These are phyloP conservation scores for Mnemiopsis leidyi DNA, from an alignment of 37 sponge, comb jelly and placozoan genomes.

Conservation along the genomic window DNA sequence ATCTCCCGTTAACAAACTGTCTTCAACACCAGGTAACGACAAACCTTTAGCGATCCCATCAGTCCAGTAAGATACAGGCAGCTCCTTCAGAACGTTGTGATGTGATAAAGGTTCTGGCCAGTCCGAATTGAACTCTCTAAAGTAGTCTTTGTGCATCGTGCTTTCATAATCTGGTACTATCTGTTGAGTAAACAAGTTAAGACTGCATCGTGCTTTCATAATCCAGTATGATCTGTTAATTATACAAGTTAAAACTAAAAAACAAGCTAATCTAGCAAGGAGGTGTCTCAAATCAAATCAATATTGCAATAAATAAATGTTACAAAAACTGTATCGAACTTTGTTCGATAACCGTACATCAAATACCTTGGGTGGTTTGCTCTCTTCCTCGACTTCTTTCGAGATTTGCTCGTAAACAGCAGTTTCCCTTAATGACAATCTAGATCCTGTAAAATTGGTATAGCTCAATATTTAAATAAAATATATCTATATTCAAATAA, in stretches of 20 bases:
- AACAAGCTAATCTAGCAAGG: too few species aligned
- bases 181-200: too few species aligned
- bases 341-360: too few species aligned
- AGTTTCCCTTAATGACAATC: background rate
- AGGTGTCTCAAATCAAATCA: too few species aligned
- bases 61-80: slow-evolving; percentile 62
- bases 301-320: too few species aligned
- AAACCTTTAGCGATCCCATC: slow-evolving; percentile 42
- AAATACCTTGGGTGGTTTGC: slow-evolving; percentile 7
- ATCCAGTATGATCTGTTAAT: too few species aligned
- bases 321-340: too few species aligned
- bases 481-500: too few species aligned
- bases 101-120: slow-evolving; percentile 48
- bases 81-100: slow-evolving; percentile 47
- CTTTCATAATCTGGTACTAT: slow-evolving; percentile 44
- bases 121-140: background rate
- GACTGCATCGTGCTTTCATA: too few species aligned
- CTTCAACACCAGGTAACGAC: background rate
- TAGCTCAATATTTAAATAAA: background rate
- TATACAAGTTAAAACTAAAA: too few species aligned
- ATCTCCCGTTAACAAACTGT: background rate
- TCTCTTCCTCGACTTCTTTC: background rate
- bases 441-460: background rate
- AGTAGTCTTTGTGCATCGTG: slow-evolving; percentile 52
- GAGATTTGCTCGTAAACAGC: background rate